Percentiles rank a stretch among this genome's conserved stretches.
Evolutionary conservation across 2,797 vertebrate species (phyloP).

Genomic region (Neopelma chrysocephalum): DNA sequence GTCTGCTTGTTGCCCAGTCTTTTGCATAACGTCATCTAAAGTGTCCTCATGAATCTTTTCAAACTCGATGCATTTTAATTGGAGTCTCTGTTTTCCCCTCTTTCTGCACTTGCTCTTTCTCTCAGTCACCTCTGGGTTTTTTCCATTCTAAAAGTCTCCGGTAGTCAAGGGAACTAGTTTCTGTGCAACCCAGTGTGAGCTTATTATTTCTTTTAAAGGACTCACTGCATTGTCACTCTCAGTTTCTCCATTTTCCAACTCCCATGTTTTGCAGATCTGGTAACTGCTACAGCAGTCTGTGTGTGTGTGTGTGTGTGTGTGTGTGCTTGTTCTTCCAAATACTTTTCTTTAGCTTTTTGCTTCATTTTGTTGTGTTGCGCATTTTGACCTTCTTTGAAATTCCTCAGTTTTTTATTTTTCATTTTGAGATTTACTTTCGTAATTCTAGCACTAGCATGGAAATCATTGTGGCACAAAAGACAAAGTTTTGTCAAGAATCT

Average conservation of each 20-base stretch:
- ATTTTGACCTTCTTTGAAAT: neutral
- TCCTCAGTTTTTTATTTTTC: neutral
- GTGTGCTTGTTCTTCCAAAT: neutral
- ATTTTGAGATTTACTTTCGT: neutral
- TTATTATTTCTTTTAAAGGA: slow-evolving; percentile 58
- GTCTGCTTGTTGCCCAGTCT: slow-evolving; percentile 1
- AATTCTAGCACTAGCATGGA: neutral
- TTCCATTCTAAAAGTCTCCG: slow-evolving; percentile 39
- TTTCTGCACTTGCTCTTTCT: slow-evolving; percentile 43
- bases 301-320: neutral
- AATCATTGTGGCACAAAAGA: neutral
- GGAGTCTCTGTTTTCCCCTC: slow-evolving; percentile 1
- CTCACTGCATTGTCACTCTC: slow-evolving; percentile 22
- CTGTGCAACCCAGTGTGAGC: slow-evolving; percentile 37
- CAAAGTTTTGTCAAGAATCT: neutral
- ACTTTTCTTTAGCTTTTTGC: neutral
- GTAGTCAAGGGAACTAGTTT: slow-evolving; percentile 65
- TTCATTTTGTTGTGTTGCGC: neutral
- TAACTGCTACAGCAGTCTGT: neutral
- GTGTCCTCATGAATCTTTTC: slow-evolving; percentile 21
- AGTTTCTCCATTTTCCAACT: neutral
- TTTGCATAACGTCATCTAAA: neutral
- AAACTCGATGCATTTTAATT: slow-evolving; percentile 43
- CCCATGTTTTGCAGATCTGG: neutral
- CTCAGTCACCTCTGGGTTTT: slow-evolving; percentile 48